Conservation (phyloP, 2,888 invertebrate genomes). For the Leucozona laternaria region DNA sequence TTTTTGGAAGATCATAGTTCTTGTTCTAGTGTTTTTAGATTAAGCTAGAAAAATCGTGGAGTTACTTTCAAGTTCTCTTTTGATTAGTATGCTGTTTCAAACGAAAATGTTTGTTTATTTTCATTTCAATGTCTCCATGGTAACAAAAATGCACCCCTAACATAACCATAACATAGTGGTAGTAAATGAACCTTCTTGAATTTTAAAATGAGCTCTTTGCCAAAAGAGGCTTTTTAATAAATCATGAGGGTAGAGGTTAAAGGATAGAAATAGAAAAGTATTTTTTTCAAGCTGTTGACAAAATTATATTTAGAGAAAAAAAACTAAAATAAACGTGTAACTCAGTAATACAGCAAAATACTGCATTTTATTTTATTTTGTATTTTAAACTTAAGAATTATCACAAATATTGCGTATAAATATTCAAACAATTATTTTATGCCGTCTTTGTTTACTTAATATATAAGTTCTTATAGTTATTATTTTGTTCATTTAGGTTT, state of each 20-base stretch:
- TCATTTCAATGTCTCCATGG: neutral
- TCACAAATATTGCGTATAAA: slow-evolving; percentile 75
- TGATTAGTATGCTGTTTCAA: neutral
- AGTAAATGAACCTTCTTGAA: neutral
- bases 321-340: neutral
- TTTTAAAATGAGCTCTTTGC: neutral
- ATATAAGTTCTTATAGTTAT: slow-evolving; percentile 16
- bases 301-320: neutral
- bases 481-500: slow-evolving; percentile 36
- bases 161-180: neutral
- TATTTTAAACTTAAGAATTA: slow-evolving; percentile 68
- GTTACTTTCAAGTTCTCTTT: neutral
- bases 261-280: neutral
- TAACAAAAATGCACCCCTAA: neutral
- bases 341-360: slow-evolving; percentile 39
- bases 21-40: neutral
- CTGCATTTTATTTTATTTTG: slow-evolving; percentile 23
- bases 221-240: neutral
- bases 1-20: slow-evolving; percentile 56
- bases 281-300: neutral
- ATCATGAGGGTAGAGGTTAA: neutral
- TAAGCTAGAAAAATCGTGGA: neutral
- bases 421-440: slow-evolving; percentile 63
- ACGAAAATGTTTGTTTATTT: slow-evolving; percentile 22
- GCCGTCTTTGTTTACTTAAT: slow-evolving; percentile 51